Base-by-base conservation (phyloP, 2,888 invertebrate genomes). In the Spicauda simplicius region DNA sequence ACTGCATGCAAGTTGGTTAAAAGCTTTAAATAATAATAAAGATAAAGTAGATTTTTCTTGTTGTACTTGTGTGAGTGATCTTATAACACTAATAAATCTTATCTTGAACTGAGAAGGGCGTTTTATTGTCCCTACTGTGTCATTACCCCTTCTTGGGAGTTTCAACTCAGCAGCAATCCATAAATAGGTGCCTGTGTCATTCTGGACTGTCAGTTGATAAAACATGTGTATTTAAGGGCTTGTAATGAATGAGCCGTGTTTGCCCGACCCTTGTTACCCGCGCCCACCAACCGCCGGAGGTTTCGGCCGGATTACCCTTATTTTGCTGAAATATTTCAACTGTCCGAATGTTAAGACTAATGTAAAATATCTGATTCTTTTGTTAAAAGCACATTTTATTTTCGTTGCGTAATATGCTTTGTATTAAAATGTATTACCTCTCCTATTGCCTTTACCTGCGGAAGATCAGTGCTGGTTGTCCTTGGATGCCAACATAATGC, bases 241-340 rank as follows among this genome's bases (percentile, higher is more conserved):
- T 45, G 45, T 50, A 18, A 50, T 50, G 18, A 50, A 50, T 50
- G 50, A 50, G 50, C 50, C 50, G 18, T 50, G 50, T 18, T 50
- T 50, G 50, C 50, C 50, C 50, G 50, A 50, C 50, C 50, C 50
- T 50, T 50, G 50, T 50, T 50, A 50, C 50, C 1, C 1, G 10
- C 50, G 18, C n/a, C 10, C 50, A 18, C n/a, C 50, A 16, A 50
- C 50, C 50, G 50, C 50, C 18, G 45, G 45, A 50, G 50, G 50
- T 50, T 50, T 18, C 16, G 50, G 16, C n/a, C 50, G 50, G 18
- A 50, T 16, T 50, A 50, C 50, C 18, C 48, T 48, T 48, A 50
- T 50, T 50, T 50, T 50, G 18, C 18, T 18, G 10, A 50, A 50
- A 50, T 18, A 18, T 50, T 18, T 50, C 18, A 50, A 18, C 50